Evolutionary conservation across 1,140 invertebrate species (phyloP), one percentile per base, ranked within the genome.

Genomic region (Watersipora subatra): DNA sequence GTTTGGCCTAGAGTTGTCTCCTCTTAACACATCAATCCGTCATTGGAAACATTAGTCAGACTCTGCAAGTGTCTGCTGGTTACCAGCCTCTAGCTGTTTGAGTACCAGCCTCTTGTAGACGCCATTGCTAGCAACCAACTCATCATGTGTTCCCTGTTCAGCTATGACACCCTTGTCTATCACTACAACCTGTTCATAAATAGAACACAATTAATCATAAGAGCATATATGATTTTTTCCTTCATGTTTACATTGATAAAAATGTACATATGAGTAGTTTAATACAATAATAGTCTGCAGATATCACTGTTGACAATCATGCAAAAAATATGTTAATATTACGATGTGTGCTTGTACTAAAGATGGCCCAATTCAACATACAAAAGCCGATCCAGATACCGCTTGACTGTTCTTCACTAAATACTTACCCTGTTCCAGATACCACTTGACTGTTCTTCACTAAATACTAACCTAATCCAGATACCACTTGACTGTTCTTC

Each of bases 61-160:
- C 17, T 22, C 30, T 17, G 19, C 30, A 25, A 24, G 27, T n/a
- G 19, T n/a, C 58, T 25, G 25, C 19, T 15, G 19, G 2, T 26
- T n/a, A 1, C 73, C 76, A 7, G 72, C 75, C 17, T 66, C 73
- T 29, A 78, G 62, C 66, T 78, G 77, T 15, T 76, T 65, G 15
- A 76, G 63, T 0, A 79, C 76, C 65, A 94, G 78, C 70, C 87
- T 85, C 77, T 88, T 87, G 78, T 94, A 94, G 0, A 89, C 82
- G 0, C 91, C 91, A 70, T 85, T 84, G 63, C 83, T 83, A 2
- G 82, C 79, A 22, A 93, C 83, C 2, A 95, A 80, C 74, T 93
- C 86, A 15, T 86, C 82, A 78, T 95, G 92, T 0, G 85, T 89
- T 28, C 92, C 92, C 76, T 69, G 70, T 63, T 93, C 91, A 17